These are phyloP conservation scores for Equus quagga DNA, from an alignment of 2,113 vertebrate genomes.

Conservation along the genomic window DNA sequence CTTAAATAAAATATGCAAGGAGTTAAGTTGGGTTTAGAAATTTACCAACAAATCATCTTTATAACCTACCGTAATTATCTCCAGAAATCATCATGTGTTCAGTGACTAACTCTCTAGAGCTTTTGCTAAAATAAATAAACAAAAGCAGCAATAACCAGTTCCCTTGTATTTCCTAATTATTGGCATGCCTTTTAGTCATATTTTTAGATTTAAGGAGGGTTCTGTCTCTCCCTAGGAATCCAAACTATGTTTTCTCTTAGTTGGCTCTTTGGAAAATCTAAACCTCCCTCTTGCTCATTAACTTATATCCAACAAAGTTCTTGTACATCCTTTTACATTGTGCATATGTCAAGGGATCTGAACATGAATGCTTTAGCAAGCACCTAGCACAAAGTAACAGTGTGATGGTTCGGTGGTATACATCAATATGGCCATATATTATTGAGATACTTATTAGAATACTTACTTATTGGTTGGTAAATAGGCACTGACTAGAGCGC, in stretches of 20 bases:
- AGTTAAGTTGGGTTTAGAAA: constrained; percentile 67
- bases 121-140: constrained; percentile 58
- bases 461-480: not conserved
- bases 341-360: not conserved
- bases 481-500: not conserved
- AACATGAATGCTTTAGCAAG: not conserved
- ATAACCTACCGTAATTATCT: constrained; percentile 48
- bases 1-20: constrained; percentile 53
- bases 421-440: not conserved
- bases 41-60: constrained; percentile 13
- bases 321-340: not conserved
- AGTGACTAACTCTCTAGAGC: constrained; percentile 56
- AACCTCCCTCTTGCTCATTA: not conserved
- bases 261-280: constrained; percentile 15
- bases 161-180: constrained; percentile 38
- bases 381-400: not conserved
- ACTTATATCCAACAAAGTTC: not conserved
- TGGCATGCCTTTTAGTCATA: not conserved
- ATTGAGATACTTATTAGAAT: constrained; percentile 1
- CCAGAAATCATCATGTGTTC: constrained; percentile 33
- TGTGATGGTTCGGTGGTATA: not conserved
- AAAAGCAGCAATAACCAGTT: constrained; percentile 46
- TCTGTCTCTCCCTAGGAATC: constrained; percentile 51
- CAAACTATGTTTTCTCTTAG: constrained; percentile 37
- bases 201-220: constrained; percentile 42